Percentiles rank a stretch among this genome's conserved stretches.
phyloP scores from a whole-genome alignment of 2,888 invertebrate genomes.

The Epistrophe eligans region DNA sequence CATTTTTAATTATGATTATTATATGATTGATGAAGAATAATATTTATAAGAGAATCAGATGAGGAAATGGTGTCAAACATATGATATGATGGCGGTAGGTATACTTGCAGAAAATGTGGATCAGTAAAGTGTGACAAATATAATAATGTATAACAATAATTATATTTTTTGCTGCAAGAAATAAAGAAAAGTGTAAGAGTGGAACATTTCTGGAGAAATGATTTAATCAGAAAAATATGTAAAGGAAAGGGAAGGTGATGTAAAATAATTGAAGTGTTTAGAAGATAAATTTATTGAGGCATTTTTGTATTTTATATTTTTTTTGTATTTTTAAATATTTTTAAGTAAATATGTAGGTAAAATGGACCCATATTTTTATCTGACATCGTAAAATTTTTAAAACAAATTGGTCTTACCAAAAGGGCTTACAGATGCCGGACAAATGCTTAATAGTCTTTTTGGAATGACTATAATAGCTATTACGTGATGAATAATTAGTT shows the following conservation, averaged over 20 bases:
- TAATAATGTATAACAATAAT: conserved; percentile 37
- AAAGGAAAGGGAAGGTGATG: conserved; percentile 18
- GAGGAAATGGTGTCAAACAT: conserved; percentile 33
- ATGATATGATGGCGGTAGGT: neutral
- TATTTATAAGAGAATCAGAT: conserved; percentile 15
- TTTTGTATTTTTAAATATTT: no score
- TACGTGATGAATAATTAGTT: neutral
- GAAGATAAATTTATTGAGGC: no score
- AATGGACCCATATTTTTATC: no score
- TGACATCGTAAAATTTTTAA: no score
- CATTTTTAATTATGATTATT: conserved; percentile 25
- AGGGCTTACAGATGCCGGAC: no score
- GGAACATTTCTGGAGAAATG: neutral
- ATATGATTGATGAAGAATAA: conserved; percentile 58
- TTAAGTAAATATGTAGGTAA: no score
- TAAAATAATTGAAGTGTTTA: neutral
- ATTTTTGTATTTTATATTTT: no score
- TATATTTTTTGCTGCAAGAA: conserved; percentile 34
- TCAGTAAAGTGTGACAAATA: conserved; percentile 73
- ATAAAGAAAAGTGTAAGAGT: conserved; percentile 9
- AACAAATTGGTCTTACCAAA: no score
- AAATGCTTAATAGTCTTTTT: no score
- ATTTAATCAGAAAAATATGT: neutral
- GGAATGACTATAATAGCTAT: neutral
- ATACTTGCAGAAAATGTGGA: conserved; percentile 60